These are phyloP conservation scores for Manis javanica DNA, from an alignment of 2,797 vertebrate genomes.

Conservation along the genomic window DNA sequence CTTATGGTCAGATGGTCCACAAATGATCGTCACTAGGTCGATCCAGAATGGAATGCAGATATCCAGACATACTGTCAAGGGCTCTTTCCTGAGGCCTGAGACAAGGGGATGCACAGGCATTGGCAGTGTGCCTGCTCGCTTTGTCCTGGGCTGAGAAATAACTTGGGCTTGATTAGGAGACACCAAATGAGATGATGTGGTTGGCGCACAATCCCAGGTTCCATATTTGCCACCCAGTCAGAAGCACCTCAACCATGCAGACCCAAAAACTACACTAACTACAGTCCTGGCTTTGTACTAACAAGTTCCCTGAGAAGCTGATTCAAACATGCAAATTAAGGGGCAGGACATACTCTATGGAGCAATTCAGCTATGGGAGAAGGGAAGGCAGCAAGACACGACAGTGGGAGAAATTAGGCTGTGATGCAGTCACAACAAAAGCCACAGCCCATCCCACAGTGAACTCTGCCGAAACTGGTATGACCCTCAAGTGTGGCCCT, in stretches of 20 bases:
- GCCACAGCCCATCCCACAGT: not conserved
- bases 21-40: too few relatives aligned
- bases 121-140: accelerated
- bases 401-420: not conserved
- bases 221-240: not conserved
- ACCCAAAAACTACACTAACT: not conserved
- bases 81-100: not conserved
- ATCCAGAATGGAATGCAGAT: not conserved
- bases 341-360: not conserved
- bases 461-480: not conserved
- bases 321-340: not conserved
- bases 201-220: not conserved
- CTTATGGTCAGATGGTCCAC: not conserved
- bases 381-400: not conserved
- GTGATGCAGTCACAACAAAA: not conserved
- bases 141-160: not conserved
- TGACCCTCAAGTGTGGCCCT: not conserved
- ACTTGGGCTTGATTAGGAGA: not conserved
- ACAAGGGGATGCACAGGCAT: too few relatives aligned
- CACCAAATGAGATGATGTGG: not conserved
- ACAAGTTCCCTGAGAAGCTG: not conserved
- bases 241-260: not conserved
- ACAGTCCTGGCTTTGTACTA: not conserved
- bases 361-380: not conserved
- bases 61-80: not conserved